phyloP scores from a whole-genome alignment of 2,888 invertebrate species.

The Rapana venosa region DNA sequence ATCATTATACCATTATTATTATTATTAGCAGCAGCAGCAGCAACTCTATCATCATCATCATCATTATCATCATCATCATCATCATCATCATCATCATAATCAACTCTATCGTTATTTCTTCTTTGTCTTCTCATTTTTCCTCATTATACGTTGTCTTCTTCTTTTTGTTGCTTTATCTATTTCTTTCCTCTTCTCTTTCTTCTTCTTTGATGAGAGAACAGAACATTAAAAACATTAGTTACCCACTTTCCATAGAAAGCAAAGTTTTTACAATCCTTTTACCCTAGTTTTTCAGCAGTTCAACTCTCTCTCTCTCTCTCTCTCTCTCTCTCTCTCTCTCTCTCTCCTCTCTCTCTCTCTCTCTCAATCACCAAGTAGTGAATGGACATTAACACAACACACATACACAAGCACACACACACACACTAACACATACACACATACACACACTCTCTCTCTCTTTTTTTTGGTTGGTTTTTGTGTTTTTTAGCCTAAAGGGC shows the following conservation, averaged over 20 bases:
- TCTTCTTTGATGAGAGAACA: not conserved
- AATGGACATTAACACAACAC: too few relatives aligned
- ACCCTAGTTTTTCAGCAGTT: not conserved
- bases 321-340: not conserved
- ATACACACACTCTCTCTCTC: too few relatives aligned
- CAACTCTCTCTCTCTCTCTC: not conserved
- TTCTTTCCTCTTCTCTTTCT: not conserved
- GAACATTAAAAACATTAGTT: too few relatives aligned
- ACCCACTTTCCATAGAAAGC: too few relatives aligned
- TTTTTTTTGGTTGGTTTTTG: too few relatives aligned
- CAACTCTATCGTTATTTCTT: not conserved
- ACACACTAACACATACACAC: not conserved
- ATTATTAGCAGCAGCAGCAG: too few relatives aligned
- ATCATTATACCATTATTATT: too few relatives aligned
- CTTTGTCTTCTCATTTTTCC: not conserved
- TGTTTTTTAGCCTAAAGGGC: too few relatives aligned
- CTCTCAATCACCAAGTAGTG: not conserved
- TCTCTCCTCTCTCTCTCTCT: not conserved
- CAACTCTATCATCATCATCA: too few relatives aligned
- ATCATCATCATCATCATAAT: too few relatives aligned
- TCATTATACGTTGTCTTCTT: not conserved
- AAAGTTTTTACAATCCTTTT: not conserved
- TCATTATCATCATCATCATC: too few relatives aligned
- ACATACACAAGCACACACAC: not conserved
- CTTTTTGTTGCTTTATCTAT: not conserved